Conservation (phyloP, 2,888 invertebrate species). For the Caenorhabditis doughertyi region DNA sequence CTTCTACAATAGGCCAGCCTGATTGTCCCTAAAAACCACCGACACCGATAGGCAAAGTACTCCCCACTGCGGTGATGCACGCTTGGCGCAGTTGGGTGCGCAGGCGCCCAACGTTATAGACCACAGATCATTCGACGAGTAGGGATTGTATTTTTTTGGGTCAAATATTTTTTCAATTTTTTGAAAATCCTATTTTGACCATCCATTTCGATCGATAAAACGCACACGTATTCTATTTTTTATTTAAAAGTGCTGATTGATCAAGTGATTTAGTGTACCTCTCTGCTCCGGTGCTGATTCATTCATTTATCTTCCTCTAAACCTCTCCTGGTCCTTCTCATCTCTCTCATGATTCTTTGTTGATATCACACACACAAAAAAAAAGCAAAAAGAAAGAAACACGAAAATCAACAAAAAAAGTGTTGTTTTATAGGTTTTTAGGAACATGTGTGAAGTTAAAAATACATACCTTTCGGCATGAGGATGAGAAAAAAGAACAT, state of each 20-base stretch:
- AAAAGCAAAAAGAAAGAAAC: neutral
- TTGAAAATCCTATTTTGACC: no score
- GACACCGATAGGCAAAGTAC: no score
- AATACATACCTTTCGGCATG: neutral
- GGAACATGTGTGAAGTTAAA: constrained; percentile 7
- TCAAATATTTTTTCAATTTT: no score
- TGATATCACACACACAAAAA: neutral
- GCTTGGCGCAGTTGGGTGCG: no score
- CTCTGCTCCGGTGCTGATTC: neutral
- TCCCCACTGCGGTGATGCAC: no score
- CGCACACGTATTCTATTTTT: neutral
- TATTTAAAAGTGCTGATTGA: constrained; percentile 9
- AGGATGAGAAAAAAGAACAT: neutral
- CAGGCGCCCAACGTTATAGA: no score
- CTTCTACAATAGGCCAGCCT: no score
- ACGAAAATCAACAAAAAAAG: constrained; percentile 3
- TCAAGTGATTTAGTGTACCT: constrained; percentile 30
- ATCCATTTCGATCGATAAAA: no score
- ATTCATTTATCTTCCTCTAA: constrained; percentile 16
- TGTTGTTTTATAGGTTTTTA: neutral
- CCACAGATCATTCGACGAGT: no score
- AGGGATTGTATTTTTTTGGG: no score
- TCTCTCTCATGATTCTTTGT: constrained; percentile 8
- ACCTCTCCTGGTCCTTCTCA: constrained; percentile 31
- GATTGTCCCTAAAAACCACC: no score